These are phyloP conservation scores for Drosophila melanogaster DNA, from an alignment of 1,140 invertebrate species.

Conservation along the genomic window Release_6_plus_ISO1_MT NT_033779.5:1615501-1616000, in stretches of 20 bases:
- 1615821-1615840: slow-evolving; percentile 66
- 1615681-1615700: slow-evolving; percentile 76
- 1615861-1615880: slow-evolving; percentile 25
- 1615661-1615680: slow-evolving; percentile 81
- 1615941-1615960: too few species aligned
- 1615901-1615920: not conserved
- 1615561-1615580: slow-evolving; percentile 1
- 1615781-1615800: not conserved
- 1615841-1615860: slow-evolving; percentile 63
- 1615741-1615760: slow-evolving; percentile 42
- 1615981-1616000: too few species aligned
- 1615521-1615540: slow-evolving; percentile 44
- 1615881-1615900: not conserved
- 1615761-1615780: not conserved
- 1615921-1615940: too few species aligned
- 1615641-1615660: slow-evolving; percentile 68
- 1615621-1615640: slow-evolving; percentile 21
- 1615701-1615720: slow-evolving; percentile 55
- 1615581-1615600: not conserved
- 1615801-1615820: slow-evolving; percentile 10
- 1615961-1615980: too few species aligned
- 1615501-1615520: slow-evolving; percentile 79
- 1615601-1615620: slow-evolving; percentile 6
- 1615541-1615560: slow-evolving; percentile 7
- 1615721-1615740: slow-evolving; percentile 59